Percentiles rank a stretch among this genome's conserved stretches.
Evolutionary conservation across 2,113 vertebrate species (phyloP).

Genomic region (Anthoscopus minutus): DNA sequence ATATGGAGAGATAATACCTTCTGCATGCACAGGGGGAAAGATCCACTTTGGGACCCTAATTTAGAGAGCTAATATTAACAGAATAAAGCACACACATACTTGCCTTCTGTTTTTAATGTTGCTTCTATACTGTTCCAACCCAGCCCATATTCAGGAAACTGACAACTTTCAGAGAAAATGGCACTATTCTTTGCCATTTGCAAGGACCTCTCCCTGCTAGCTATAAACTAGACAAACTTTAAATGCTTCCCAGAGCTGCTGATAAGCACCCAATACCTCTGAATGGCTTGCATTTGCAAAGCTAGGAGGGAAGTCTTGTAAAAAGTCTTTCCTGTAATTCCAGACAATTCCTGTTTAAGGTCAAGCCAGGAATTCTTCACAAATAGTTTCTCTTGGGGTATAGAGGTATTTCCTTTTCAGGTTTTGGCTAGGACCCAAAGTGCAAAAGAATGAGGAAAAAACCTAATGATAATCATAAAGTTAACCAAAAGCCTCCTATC

Average conservation of each 20-base stretch:
- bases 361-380: slow-evolving; percentile 57
- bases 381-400: slow-evolving; percentile 42
- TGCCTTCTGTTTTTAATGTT: neutral
- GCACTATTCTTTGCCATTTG: neutral
- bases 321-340: slow-evolving; percentile 55
- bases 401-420: slow-evolving; percentile 53
- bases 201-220: neutral
- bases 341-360: slow-evolving; percentile 63
- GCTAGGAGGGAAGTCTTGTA: slow-evolving; percentile 36
- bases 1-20: neutral
- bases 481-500: neutral
- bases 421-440: slow-evolving; percentile 31
- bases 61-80: neutral
- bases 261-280: slow-evolving; percentile 47
- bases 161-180: neutral
- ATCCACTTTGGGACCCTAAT: neutral
- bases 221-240: neutral
- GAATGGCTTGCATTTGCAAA: slow-evolving; percentile 31
- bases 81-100: neutral
- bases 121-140: neutral
- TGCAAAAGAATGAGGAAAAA: neutral
- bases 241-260: neutral
- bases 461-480: neutral
- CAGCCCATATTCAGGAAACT: neutral
- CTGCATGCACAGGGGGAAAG: neutral